phyloP scores from a whole-genome alignment of 2,888 invertebrate species.

The Plebejus argus region DNA sequence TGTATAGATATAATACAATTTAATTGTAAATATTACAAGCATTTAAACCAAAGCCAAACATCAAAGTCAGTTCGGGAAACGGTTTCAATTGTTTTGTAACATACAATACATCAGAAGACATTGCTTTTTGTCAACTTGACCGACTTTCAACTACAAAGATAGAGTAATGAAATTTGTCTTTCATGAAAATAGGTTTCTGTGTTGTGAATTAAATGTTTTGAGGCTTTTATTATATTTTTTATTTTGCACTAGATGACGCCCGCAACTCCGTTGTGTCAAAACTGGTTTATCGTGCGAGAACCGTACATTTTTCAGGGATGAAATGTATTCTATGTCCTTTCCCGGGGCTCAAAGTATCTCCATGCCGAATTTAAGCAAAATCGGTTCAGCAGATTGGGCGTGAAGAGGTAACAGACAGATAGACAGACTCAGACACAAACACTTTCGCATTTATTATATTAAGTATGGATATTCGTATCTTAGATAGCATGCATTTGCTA shows the following conservation, averaged over 20 bases:
- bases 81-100: not conserved
- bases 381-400: no score
- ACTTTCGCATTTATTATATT: no score
- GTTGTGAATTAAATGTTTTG: not conserved
- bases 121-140: not conserved
- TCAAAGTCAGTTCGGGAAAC: not conserved
- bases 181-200: slow-evolving; percentile 2
- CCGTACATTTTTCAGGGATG: no score
- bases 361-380: no score
- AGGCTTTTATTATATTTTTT: not conserved
- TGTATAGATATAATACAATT: not conserved
- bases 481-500: no score
- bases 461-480: no score
- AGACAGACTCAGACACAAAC: no score
- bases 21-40: not conserved
- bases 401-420: no score
- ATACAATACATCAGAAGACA: slow-evolving; percentile 11
- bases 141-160: slow-evolving; percentile 2
- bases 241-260: not conserved
- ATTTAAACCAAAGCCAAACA: not conserved
- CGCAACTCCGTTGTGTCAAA: no score
- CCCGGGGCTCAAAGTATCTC: no score
- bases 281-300: no score
- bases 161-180: slow-evolving; percentile 12
- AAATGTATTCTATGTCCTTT: no score